These are phyloP conservation scores for Poecilus cupreus DNA, from an alignment of 2,888 invertebrate species.

Conservation along the genomic window DNA sequence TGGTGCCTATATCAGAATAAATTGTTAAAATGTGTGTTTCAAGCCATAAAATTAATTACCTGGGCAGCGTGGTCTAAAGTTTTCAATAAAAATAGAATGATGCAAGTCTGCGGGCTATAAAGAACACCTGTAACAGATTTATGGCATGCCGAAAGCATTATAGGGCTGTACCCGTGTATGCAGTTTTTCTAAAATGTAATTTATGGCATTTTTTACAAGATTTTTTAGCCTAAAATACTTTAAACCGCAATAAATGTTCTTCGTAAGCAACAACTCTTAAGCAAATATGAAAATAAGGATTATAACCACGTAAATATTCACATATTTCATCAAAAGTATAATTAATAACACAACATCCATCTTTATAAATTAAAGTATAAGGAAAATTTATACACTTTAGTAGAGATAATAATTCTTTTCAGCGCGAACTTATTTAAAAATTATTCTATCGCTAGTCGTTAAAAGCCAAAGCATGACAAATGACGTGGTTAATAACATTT, in stretches of 20 bases:
- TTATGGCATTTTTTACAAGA: slow-evolving; percentile 36
- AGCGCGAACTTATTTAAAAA: slow-evolving; percentile 13
- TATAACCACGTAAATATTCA: slow-evolving; percentile 19
- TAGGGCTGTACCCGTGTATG: slow-evolving; percentile 16
- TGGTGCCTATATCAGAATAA: not conserved
- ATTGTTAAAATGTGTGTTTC: slow-evolving; percentile 1
- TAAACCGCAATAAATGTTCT: slow-evolving; percentile 30
- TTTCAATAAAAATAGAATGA: slow-evolving; percentile 56
- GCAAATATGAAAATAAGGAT: slow-evolving; percentile 6
- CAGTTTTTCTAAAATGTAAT: slow-evolving; percentile 44
- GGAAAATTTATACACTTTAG: not conserved
- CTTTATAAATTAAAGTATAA: slow-evolving; percentile 8
- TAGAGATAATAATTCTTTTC: slow-evolving; percentile 26
- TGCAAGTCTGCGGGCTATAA: slow-evolving; percentile 46
- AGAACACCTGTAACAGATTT: slow-evolving; percentile 58
- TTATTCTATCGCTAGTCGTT: not conserved
- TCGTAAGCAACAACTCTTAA: slow-evolving; percentile 19
- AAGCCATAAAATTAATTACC: slow-evolving; percentile 47
- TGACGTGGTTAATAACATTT: slow-evolving; percentile 37
- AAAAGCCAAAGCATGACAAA: slow-evolving; percentile 17
- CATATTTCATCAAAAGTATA: slow-evolving; percentile 33
- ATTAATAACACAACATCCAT: slow-evolving; percentile 10
- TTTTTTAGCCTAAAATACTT: slow-evolving; percentile 12
- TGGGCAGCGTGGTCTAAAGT: slow-evolving; percentile 31
- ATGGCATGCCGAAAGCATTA: slow-evolving; percentile 53